Conservation (phyloP, 2,113 vertebrate species). For the Pseudolaguvia tuberculata region DNA sequence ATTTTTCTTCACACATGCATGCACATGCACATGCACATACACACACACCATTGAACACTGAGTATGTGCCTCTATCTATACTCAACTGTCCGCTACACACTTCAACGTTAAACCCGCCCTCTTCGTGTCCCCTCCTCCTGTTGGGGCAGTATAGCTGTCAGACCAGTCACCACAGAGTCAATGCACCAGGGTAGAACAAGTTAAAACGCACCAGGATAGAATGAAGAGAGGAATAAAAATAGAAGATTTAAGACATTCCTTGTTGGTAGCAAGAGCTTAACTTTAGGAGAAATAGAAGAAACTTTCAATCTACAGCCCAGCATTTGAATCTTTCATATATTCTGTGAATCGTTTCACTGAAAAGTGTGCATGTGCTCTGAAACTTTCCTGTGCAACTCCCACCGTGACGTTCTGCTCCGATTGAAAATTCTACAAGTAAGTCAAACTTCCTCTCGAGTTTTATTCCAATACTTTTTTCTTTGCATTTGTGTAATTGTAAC, state of each 20-base stretch:
- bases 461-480: background rate
- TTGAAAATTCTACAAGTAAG: conserved; percentile 14
- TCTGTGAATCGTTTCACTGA: conserved; percentile 6
- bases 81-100: conserved; percentile 18
- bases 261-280: conserved; percentile 53
- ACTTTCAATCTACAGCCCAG: conserved; percentile 39
- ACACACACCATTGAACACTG: background rate
- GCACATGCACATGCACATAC: background rate
- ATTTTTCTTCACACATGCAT: conserved; percentile 19
- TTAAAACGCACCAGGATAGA: conserved; percentile 55
- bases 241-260: conserved; percentile 44
- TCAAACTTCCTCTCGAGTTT: background rate
- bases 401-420: background rate
- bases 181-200: conserved; percentile 47
- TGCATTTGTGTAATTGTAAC: background rate
- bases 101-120: conserved; percentile 8
- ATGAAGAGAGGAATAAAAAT: conserved; percentile 59
- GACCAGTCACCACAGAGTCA: conserved; percentile 45
- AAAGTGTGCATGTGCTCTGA: background rate
- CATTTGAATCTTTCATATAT: conserved; percentile 23
- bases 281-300: conserved; percentile 42
- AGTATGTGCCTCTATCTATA: background rate
- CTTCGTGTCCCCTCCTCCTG: conserved; percentile 34
- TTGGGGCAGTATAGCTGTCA: conserved; percentile 38
- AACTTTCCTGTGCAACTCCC: background rate